These are phyloP conservation scores for Tetranychus truncatus DNA, from an alignment of 2,888 invertebrate species.

Conservation along the genomic window DNA sequence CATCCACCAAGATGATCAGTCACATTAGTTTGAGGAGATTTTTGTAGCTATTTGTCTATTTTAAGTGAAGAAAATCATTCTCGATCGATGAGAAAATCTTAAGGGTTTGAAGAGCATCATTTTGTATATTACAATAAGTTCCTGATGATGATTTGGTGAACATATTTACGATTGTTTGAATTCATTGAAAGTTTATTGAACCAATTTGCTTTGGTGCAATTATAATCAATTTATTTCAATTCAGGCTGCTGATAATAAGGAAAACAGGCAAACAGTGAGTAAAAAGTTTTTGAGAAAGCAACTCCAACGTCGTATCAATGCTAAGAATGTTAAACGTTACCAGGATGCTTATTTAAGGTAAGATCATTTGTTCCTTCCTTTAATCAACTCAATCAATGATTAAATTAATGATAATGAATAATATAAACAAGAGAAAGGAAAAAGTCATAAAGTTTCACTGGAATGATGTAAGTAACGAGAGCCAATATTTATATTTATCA, in stretches of 20 bases:
- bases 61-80: no score
- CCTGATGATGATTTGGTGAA: no score
- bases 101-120: no score
- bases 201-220: background rate
- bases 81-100: no score
- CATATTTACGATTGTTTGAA: no score
- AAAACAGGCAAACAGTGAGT: constrained; percentile 1
- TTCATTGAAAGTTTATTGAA: no score
- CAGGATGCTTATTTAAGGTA: constrained; percentile 3
- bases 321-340: background rate
- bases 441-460: background rate
- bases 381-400: background rate
- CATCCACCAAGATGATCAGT: no score
- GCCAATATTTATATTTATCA: background rate
- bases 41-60: no score
- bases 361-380: background rate
- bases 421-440: background rate
- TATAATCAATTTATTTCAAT: background rate
- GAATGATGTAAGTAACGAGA: background rate
- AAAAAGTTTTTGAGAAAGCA: background rate
- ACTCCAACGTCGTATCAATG: constrained; percentile 2
- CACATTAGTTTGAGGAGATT: no score
- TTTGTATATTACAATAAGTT: no score
- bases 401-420: background rate
- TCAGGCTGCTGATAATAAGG: background rate